Base-by-base conservation (phyloP, 2,113 vertebrate species). In the Aspiorhynchus laticeps region DNA sequence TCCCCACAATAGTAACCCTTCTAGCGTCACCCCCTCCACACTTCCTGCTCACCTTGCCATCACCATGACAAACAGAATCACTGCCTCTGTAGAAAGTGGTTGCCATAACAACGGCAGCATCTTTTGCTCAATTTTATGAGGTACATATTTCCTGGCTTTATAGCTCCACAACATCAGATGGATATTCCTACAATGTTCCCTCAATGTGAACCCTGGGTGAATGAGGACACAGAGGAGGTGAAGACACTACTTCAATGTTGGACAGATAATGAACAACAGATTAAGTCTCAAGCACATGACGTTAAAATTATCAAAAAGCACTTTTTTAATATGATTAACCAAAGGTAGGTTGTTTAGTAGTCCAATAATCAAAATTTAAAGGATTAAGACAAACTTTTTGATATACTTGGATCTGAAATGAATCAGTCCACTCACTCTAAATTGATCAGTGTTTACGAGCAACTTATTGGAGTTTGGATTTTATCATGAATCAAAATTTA, bases 101-200 rank as follows among this genome's bases (percentile, higher is more conserved):
- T 97, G 96, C 93, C 96, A 97, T 86, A 95, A 92, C 4, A 96
- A 93, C 0, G 91, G 95, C 84, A 97, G 95, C 89, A 94, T 96
- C 93, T 96, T 97, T 91, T 97, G 96, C 91, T 94, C 94, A 69
- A 93, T 97, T 80, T 92, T 97, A 41, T 98, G 93, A 97, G 88
- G 28, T 21, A 75, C 76, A 38, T 21, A 26, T 17, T 67, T 36
- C 56, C n/a, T 15, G 31, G 67, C n/a, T 56, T 61, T 76, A 26
- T 26, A 51, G 75, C 46, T 76, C 12, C 14, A 76, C 41, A 28
- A 26, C 36, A 63, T 63, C 33, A 43, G 36, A 61, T 63, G 14
- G 24, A 82, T 5, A 81, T 31, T 46, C 38, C 11, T 46, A 7
- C 26, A 63, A 63, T 7, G 9, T 7, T 8, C 24, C 80, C 80